phyloP scores from a whole-genome alignment of 2,113 vertebrate species.

The Hystrix cristata region DNA sequence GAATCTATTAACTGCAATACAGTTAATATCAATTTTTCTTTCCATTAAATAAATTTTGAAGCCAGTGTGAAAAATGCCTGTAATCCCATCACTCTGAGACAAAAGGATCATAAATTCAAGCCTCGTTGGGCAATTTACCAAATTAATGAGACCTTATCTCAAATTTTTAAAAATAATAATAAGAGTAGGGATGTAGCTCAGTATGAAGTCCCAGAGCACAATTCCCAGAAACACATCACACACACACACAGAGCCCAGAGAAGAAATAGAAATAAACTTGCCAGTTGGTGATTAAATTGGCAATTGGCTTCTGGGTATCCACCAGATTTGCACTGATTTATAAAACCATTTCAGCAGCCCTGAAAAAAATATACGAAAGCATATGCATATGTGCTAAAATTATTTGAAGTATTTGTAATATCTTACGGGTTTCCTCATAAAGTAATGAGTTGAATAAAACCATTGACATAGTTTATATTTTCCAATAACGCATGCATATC shows the following conservation, averaged over 20 bases:
- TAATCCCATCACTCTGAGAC: background rate
- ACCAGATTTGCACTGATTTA: background rate
- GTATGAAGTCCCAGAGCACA: too few relatives aligned
- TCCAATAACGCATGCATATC: constrained; percentile 60
- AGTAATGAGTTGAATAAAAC: background rate
- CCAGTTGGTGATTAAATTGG: background rate
- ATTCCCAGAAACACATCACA: too few relatives aligned
- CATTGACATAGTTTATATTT: constrained; percentile 50
- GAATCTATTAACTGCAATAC: too few relatives aligned
- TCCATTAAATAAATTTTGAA: background rate
- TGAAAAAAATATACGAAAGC: background rate
- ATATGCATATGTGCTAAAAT: background rate
- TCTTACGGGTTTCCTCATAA: background rate
- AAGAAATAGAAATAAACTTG: too few relatives aligned
- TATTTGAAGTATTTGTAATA: background rate
- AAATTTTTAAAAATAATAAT: too few relatives aligned
- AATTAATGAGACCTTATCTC: background rate
- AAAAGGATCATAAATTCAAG: background rate
- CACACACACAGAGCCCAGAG: too few relatives aligned
- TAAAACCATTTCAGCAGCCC: background rate
- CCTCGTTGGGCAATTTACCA: background rate
- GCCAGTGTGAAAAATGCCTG: background rate
- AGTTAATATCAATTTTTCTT: background rate
- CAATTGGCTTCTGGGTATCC: too few relatives aligned
- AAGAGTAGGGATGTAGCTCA: too few relatives aligned